Percentiles rank a stretch among this genome's conserved stretches.
phyloP scores from a whole-genome alignment of 2,888 invertebrate species.

The Gandaritis pyraliata region DNA sequence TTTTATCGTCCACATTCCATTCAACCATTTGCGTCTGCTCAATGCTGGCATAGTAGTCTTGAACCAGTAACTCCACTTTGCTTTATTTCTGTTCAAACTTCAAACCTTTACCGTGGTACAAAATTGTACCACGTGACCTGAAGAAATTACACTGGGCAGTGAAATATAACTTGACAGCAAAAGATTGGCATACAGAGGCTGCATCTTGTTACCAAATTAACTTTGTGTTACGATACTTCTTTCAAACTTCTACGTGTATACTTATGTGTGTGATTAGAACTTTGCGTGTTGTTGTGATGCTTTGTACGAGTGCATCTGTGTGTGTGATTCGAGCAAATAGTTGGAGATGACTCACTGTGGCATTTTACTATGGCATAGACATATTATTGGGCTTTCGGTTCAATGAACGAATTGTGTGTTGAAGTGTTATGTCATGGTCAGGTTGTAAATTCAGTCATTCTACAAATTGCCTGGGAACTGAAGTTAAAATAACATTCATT shows the following conservation, averaged over 20 bases:
- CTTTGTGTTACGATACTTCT: background rate
- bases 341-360: slow-evolving; percentile 7
- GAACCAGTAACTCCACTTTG: background rate
- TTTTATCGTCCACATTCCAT: slow-evolving; percentile 7
- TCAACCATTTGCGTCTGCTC: slow-evolving; percentile 8
- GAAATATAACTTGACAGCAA: too few relatives aligned
- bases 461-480: slow-evolving; percentile 8
- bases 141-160: too few relatives aligned
- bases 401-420: slow-evolving; percentile 18
- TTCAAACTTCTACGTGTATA: background rate
- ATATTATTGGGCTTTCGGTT: slow-evolving; percentile 19
- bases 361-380: background rate
- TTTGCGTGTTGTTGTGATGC: too few relatives aligned
- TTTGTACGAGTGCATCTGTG: background rate
- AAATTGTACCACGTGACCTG: too few relatives aligned
- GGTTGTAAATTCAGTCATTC: slow-evolving; percentile 6
- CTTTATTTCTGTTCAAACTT: too few relatives aligned
- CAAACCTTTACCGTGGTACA: too few relatives aligned
- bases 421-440: slow-evolving; percentile 9
- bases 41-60: background rate
- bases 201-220: too few relatives aligned
- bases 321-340: background rate
- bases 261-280: background rate
- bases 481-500: background rate
- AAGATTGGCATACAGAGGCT: too few relatives aligned